Evolutionary conservation across 2,113 vertebrate genomes (phyloP).

Genomic region (Elaphurus davidianus): DNA sequence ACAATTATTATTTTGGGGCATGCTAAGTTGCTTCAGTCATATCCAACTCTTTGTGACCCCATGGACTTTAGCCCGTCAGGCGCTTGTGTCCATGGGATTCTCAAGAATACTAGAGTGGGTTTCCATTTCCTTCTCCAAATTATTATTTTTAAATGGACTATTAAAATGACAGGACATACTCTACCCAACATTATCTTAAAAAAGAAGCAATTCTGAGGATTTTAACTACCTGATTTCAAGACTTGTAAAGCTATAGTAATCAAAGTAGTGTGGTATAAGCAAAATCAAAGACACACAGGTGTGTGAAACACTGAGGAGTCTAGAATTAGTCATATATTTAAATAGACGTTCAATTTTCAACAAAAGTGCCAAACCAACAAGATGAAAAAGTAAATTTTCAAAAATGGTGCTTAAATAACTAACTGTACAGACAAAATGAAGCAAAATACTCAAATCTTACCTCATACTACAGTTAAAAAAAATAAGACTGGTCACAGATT

Average conservation of each 20-base stretch:
- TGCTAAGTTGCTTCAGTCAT: not conserved
- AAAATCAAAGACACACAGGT: not conserved
- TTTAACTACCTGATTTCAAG: not conserved
- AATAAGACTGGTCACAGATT: not conserved
- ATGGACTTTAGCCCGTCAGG: fast-evolving
- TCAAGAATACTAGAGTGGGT: not conserved
- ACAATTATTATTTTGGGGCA: not conserved
- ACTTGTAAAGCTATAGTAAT: not conserved
- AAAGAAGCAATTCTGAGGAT: not conserved
- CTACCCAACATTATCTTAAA: not conserved
- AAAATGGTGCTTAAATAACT: not conserved
- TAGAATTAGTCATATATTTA: not conserved
- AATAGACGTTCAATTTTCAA: not conserved
- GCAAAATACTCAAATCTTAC: not conserved
- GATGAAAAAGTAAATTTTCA: not conserved
- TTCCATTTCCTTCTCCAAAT: not conserved
- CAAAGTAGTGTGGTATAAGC: not conserved
- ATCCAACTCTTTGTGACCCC: not conserved
- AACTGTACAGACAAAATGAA: not conserved
- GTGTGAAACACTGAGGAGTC: not conserved
- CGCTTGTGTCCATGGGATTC: not conserved
- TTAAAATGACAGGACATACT: not conserved
- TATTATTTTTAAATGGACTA: not conserved
- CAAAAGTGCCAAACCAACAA: not conserved
- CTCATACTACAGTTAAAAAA: not conserved